A percentile compares a stretch with the other conserved stretches of the same genome.
These are phyloP conservation scores for Telmatherina bonti DNA, from an alignment of 2,797 vertebrate species.

Conservation along the genomic window DNA sequence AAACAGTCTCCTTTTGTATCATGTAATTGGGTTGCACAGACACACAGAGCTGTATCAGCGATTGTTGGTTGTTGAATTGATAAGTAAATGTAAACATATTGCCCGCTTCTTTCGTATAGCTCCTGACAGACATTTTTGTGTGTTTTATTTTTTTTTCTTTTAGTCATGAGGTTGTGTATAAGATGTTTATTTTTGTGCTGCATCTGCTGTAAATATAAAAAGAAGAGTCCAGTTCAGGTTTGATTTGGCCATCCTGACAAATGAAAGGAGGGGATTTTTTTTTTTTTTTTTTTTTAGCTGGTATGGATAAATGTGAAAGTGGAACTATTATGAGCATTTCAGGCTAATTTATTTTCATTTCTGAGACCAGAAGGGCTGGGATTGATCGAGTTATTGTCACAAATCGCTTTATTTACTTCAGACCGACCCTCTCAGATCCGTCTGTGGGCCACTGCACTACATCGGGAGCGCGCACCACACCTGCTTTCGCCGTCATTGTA, in stretches of 20 bases:
- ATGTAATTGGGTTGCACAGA: background rate
- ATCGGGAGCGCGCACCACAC: no score
- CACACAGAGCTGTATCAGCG: background rate
- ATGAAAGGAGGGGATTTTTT: constrained; percentile 44
- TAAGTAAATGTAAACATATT: background rate
- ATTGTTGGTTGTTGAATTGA: background rate
- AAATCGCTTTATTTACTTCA: no score
- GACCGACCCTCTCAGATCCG: no score
- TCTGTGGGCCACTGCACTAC: no score
- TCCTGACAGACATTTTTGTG: background rate
- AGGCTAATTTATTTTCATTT: no score
- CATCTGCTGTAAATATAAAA: background rate
- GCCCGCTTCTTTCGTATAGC: background rate
- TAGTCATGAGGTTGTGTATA: background rate
- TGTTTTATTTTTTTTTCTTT: background rate
- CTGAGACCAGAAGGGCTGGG: no score
- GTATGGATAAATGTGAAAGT: constrained; percentile 62
- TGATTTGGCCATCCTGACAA: constrained; percentile 44
- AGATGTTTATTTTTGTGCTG: background rate
- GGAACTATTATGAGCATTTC: no score
- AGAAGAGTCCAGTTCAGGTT: background rate
- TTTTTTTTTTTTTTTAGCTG: constrained; percentile 57
- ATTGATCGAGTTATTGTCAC: no score
- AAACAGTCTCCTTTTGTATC: background rate
- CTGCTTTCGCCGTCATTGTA: no score